Base-by-base conservation (phyloP, 2,888 invertebrate genomes). In the Diplolepis rosae region DNA sequence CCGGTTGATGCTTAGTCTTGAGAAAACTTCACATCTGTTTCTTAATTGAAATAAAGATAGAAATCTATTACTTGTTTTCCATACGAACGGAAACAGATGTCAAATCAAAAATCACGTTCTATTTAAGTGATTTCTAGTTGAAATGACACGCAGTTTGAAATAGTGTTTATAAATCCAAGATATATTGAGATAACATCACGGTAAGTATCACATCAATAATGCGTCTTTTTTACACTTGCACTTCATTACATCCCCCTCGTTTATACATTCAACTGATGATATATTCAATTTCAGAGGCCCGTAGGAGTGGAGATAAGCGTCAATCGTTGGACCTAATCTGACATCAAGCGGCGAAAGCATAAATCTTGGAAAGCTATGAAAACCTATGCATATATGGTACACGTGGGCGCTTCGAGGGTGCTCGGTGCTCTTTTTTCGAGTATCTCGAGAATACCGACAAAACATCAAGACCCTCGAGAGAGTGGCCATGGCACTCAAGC, bases 401-500 rank as follows among this genome's bases (percentile, higher is more conserved):
- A 73, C 73, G 71, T 72, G 76, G 72, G 70, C 71, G 71, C 71
- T 77, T 69, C 65, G 71, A 73, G 71, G 80, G 61, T 51, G 69
- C 54, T 24, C 35, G 35, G 11, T 15, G 50, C 48, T 74, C 71
- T 77, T 78, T 80, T 81, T 78, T 80, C 70, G 54, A 72, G 67
- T 73, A 76, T 76, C 73, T 76, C 72, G 75, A 75, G 73, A 72
- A 75, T 75, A 73, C 73, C 73, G 77, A 69, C 75, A 77, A 75
- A 77, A 77, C 77, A 77, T 70, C 70, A 75, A 77, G 75, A 68
- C 69, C 73, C 72, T 78, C 69, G 75, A 77, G 79, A 77, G 79
- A 81, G 81, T 66, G 68, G 66, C 71, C 61, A 48, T 66, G 73
- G 51, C 76, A 79, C 81, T 81, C 75, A 78, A 77, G 69, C 78